These are phyloP conservation scores for Troglohyphantes excavatus DNA, from an alignment of 2,888 invertebrate species.

Conservation along the genomic window DNA sequence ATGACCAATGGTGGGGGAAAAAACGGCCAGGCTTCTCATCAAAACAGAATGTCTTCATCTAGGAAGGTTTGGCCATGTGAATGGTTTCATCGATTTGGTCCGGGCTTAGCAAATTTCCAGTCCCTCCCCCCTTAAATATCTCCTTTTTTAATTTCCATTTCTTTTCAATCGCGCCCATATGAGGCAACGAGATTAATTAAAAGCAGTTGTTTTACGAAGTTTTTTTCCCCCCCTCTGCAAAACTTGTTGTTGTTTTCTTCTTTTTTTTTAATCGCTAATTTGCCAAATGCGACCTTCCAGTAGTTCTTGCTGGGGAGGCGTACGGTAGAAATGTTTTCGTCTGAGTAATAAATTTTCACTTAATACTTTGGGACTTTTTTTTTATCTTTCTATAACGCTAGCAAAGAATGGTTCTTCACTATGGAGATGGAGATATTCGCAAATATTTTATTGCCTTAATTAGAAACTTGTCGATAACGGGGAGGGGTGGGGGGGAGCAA, in stretches of 20 bases:
- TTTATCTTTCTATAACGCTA: slow-evolving; percentile 23
- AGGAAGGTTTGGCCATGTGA: slow-evolving; percentile 15
- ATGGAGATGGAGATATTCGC: slow-evolving; percentile 70
- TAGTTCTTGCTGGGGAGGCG: slow-evolving; percentile 46
- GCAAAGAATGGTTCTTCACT: slow-evolving; percentile 38
- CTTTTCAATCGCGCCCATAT: slow-evolving; percentile 76
- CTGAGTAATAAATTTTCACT: slow-evolving; percentile 74
- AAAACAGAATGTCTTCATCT: slow-evolving; percentile 70
- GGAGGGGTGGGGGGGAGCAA: slow-evolving; percentile 48
- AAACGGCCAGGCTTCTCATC: slow-evolving; percentile 64
- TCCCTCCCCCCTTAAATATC: slow-evolving; percentile 46
- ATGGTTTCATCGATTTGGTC: slow-evolving; percentile 42
- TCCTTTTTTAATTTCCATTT: slow-evolving; percentile 70
- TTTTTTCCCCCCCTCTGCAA: slow-evolving; percentile 11
- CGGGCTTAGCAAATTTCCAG: slow-evolving; percentile 43
- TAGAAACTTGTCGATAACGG: slow-evolving; percentile 70
- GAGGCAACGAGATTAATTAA: slow-evolving; percentile 77
- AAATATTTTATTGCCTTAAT: slow-evolving; percentile 75
- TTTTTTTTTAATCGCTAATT: slow-evolving; percentile 72
- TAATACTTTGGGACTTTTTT: slow-evolving; percentile 66
- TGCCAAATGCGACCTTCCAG: slow-evolving; percentile 73
- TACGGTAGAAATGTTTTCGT: slow-evolving; percentile 52
- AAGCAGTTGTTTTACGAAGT: slow-evolving; percentile 75
- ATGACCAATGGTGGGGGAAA: slow-evolving; percentile 70
- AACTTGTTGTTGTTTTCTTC: slow-evolving; percentile 29